phyloP scores from a whole-genome alignment of 2,113 vertebrate species.

The Ptyas mucosa region DNA sequence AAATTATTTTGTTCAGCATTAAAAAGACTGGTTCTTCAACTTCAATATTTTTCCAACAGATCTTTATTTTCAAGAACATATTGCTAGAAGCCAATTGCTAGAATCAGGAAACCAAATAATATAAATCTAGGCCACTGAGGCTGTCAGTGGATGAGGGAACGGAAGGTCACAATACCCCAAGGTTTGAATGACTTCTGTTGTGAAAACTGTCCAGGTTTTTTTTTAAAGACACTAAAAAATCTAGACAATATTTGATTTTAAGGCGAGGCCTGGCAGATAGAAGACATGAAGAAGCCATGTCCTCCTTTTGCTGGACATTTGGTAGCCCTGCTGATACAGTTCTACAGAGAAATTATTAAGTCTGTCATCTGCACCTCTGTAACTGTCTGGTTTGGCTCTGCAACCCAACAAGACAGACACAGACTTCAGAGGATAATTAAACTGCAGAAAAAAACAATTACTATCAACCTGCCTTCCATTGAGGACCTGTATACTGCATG shows the following conservation, averaged over 20 bases:
- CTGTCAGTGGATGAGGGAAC: neutral
- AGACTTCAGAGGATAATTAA: too few species aligned
- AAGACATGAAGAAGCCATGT: neutral
- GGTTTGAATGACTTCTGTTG: neutral
- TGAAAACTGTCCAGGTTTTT: neutral
- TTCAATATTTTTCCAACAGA: neutral
- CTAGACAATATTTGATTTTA: neutral
- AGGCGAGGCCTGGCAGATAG: neutral
- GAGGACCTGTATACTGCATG: too few species aligned
- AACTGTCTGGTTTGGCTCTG: too few species aligned
- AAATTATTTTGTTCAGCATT: neutral
- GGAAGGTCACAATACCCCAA: neutral
- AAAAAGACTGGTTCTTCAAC: neutral
- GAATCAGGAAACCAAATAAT: neutral
- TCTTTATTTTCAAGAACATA: neutral
- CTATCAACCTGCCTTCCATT: too few species aligned
- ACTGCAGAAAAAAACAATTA: too few species aligned
- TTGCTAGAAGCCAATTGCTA: neutral
- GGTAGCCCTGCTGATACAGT: neutral
- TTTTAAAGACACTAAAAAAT: neutral
- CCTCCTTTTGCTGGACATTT: neutral
- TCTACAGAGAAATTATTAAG: too few species aligned
- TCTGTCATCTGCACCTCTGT: too few species aligned
- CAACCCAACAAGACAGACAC: too few species aligned
- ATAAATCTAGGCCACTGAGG: neutral